Evolutionary conservation across 2,797 vertebrate genomes (phyloP).

Genomic region (Leucoraja ocellata): DNA sequence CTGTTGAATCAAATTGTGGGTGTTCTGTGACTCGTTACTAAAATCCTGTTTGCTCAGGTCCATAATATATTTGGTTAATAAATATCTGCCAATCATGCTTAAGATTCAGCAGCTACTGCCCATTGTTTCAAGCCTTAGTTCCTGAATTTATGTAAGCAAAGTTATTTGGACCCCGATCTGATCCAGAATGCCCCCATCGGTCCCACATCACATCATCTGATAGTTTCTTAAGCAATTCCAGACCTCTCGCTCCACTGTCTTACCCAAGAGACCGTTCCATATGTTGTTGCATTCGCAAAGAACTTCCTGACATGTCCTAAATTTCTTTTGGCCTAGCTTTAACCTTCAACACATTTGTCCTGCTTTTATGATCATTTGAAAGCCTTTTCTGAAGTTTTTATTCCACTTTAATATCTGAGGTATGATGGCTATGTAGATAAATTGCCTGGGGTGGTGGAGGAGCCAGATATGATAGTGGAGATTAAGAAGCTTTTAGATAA

Average conservation of each 20-base stretch:
- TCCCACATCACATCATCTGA: background rate
- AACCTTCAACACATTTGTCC: background rate
- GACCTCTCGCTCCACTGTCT: background rate
- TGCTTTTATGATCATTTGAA: background rate
- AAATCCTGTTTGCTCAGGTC: background rate
- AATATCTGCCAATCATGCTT: background rate
- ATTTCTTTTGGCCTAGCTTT: background rate
- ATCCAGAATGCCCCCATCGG: background rate
- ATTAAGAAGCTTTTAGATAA: too few relatives aligned
- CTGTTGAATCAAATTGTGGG: background rate
- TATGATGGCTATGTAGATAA: background rate
- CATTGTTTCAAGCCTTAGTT: background rate
- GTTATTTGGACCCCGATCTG: background rate
- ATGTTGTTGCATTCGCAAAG: background rate
- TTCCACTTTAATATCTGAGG: background rate
- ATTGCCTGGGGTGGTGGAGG: too few relatives aligned
- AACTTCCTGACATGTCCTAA: background rate
- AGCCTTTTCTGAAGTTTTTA: background rate
- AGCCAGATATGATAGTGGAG: too few relatives aligned
- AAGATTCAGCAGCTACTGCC: background rate
- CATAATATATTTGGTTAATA: background rate
- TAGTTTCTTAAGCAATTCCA: background rate
- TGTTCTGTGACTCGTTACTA: background rate
- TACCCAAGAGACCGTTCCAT: background rate
- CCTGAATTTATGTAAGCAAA: background rate